phyloP scores from a whole-genome alignment of 2,888 invertebrate species.

The Lymantria dispar region DNA sequence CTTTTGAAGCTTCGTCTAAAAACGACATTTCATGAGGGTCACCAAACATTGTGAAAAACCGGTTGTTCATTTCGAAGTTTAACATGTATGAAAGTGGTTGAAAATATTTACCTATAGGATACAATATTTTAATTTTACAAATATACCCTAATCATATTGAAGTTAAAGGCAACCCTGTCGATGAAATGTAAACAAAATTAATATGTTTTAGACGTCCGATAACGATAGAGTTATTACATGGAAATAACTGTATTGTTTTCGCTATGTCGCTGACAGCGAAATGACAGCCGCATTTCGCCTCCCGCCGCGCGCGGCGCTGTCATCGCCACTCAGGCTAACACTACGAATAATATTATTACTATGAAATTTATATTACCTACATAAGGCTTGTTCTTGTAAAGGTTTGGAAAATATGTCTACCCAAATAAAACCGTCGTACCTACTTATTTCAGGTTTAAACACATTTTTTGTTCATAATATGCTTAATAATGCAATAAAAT shows the following conservation, averaged over 20 bases:
- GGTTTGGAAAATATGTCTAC: background rate
- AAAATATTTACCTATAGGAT: too few species aligned
- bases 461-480: too few species aligned
- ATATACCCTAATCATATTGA: background rate
- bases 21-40: too few species aligned
- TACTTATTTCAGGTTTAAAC: too few species aligned
- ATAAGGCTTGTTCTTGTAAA: constrained; percentile 14
- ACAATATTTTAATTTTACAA: background rate
- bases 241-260: constrained; percentile 69
- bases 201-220: constrained; percentile 66
- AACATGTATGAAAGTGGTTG: too few species aligned
- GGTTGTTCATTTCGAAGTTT: too few species aligned
- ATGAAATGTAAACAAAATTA: constrained; percentile 54
- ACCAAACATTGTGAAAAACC: too few species aligned
- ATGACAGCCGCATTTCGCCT: constrained; percentile 61
- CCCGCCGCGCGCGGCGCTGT: constrained; percentile 66
- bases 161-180: constrained; percentile 20
- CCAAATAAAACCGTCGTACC: too few species aligned
- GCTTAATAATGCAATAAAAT: too few species aligned
- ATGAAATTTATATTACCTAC: constrained; percentile 31
- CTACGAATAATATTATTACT: constrained; percentile 45
- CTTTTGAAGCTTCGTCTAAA: too few species aligned
- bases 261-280: constrained; percentile 52
- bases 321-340: constrained; percentile 59
- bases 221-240: constrained; percentile 65